Percentiles rank a stretch among this genome's conserved stretches.
phyloP scores from a whole-genome alignment of 2,797 vertebrate species.

The Thalassophryne amazonica region DNA sequence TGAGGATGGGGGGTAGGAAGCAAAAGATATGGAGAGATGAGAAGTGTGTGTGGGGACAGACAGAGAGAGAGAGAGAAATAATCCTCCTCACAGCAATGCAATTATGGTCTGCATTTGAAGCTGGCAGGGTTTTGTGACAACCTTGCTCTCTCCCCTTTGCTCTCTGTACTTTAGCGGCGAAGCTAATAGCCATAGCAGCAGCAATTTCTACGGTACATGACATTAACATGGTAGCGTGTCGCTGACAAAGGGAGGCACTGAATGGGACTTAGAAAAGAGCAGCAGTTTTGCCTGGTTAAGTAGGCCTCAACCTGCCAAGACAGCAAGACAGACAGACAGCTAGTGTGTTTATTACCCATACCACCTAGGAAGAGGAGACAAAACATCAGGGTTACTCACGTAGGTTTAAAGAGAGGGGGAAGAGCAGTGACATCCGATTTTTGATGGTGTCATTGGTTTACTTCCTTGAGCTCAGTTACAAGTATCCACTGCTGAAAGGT shows the following conservation, averaged over 20 bases:
- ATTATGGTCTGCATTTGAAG: conserved; percentile 98
- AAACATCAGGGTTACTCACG: too few relatives aligned
- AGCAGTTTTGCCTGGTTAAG: conserved; percentile 76
- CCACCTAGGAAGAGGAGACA: conserved; percentile 57
- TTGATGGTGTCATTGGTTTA: not conserved
- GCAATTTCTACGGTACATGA: conserved; percentile 99
- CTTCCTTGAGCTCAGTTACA: conserved; percentile 7
- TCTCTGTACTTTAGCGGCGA: conserved; percentile 93
- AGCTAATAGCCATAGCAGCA: conserved; percentile 99
- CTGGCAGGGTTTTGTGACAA: conserved; percentile 93
- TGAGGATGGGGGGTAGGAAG: conserved; percentile 21
- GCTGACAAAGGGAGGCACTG: conserved; percentile 78
- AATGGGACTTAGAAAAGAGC: conserved; percentile 79
- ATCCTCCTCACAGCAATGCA: conserved; percentile 98
- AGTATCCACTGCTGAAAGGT: conserved; percentile 16
- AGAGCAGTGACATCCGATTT: conserved; percentile 24
- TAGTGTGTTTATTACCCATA: conserved; percentile 79
- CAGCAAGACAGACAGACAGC: conserved; percentile 73
- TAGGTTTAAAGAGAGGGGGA: conserved; percentile 3
- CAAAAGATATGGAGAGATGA: conserved; percentile 32
- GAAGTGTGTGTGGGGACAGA: conserved; percentile 8
- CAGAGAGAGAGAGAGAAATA: conserved; percentile 73
- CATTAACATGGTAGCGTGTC: conserved; percentile 89
- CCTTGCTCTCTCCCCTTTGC: conserved; percentile 74
- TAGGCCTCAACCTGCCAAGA: conserved; percentile 78